Evolutionary conservation across 2,113 vertebrate genomes (phyloP).

Genomic region (Miniopterus natalensis): DNA sequence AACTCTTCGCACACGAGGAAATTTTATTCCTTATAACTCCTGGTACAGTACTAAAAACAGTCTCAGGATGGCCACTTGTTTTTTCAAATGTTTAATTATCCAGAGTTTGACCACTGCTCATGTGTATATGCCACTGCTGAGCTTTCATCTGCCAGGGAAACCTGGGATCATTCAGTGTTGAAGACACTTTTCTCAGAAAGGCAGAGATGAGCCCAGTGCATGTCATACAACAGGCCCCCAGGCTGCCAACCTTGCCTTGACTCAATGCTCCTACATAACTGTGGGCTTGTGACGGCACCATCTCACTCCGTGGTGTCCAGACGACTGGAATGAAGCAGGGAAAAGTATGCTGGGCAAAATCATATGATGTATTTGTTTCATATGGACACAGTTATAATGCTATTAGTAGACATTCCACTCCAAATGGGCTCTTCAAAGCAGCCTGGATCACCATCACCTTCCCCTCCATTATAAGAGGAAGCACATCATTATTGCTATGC

Average conservation of each 20-base stretch:
- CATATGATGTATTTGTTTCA: neutral
- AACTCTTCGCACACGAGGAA: neutral
- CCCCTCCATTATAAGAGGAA: neutral
- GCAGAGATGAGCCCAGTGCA: neutral
- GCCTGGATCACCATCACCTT: neutral
- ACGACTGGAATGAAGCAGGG: neutral
- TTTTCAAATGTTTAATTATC: neutral
- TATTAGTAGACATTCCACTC: neutral
- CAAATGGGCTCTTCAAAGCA: neutral
- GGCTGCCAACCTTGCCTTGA: neutral
- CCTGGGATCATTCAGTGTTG: neutral
- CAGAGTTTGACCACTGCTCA: neutral
- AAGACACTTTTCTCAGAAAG: constrained; percentile 46
- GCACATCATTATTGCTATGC: neutral
- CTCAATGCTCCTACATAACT: neutral
- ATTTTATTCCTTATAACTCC: neutral
- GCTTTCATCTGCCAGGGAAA: neutral
- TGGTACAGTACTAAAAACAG: neutral
- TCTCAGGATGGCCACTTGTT: neutral
- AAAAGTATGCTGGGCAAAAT: neutral
- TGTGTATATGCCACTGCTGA: neutral
- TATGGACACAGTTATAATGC: neutral
- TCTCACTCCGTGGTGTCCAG: neutral
- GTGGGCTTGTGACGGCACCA: neutral
- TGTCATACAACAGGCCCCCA: neutral